phyloP scores from a whole-genome alignment of 2,113 vertebrate species.

The Centropus unirufus region DNA sequence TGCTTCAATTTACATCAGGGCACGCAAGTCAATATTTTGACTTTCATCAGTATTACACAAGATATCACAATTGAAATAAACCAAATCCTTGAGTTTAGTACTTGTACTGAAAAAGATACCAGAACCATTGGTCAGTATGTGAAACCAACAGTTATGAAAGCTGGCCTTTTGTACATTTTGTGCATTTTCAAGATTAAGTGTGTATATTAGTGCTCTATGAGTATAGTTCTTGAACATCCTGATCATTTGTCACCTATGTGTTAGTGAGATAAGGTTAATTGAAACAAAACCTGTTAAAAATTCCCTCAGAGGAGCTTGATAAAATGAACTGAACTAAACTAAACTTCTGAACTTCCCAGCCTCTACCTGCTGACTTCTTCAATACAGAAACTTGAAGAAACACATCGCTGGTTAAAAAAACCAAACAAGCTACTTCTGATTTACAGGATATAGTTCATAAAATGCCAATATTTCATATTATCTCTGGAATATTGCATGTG shows the following conservation, averaged over 20 bases:
- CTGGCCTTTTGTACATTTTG: accelerated
- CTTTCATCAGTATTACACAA: not conserved
- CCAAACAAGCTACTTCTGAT: not conserved
- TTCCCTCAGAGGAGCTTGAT: not conserved
- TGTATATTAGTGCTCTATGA: not conserved
- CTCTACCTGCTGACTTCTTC: not conserved
- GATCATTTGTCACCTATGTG: not conserved
- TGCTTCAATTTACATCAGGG: not conserved
- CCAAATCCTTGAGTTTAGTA: not conserved
- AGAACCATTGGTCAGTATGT: not conserved
- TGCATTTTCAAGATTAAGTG: not conserved
- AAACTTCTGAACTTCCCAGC: not conserved
- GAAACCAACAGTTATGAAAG: not conserved
- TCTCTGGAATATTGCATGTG: not conserved
- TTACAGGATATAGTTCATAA: not conserved
- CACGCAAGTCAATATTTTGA: not conserved
- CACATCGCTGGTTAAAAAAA: not conserved
- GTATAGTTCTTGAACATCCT: not conserved
- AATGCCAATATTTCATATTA: not conserved
- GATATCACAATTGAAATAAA: not conserved
- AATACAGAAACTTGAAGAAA: not conserved
- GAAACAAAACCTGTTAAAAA: not conserved
- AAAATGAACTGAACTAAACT: not conserved
- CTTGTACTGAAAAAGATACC: not conserved
- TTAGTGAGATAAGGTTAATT: not conserved